Percentiles rank a stretch among this genome's conserved stretches.
Evolutionary conservation across 2,797 vertebrate genomes (phyloP).

Genomic region (Prunella strophiata): DNA sequence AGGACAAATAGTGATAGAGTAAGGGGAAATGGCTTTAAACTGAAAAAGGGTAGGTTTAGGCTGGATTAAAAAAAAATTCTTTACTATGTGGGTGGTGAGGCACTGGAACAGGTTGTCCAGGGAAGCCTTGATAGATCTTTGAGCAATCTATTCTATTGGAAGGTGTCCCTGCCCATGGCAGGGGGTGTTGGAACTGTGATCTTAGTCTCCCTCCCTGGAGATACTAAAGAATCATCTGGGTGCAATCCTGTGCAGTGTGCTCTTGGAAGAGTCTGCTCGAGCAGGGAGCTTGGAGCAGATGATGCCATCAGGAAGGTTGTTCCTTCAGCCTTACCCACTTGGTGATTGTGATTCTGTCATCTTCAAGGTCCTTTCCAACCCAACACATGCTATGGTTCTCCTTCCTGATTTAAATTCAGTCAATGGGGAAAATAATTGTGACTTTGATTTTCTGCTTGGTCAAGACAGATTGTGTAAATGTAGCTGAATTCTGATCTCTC

Average conservation of each 20-base stretch:
- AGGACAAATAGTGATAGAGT: background rate
- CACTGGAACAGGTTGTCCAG: background rate
- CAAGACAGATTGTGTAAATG: background rate
- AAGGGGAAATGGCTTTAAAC: background rate
- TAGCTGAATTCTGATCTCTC: background rate
- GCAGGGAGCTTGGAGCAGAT: background rate
- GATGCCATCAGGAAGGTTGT: background rate
- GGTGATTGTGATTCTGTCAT: background rate
- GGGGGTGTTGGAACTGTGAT: accelerated
- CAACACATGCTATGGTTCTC: background rate
- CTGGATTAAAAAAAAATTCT: background rate
- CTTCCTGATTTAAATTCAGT: background rate
- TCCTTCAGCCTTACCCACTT: background rate
- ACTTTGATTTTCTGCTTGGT: background rate
- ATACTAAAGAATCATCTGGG: background rate
- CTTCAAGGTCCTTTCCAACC: background rate
- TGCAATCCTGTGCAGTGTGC: background rate
- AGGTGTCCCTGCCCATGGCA: background rate
- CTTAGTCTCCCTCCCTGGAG: background rate
- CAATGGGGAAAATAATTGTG: background rate
- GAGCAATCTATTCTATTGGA: background rate
- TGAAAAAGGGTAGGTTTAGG: background rate
- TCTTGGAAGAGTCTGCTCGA: background rate
- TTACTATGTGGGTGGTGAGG: background rate
- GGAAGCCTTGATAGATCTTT: background rate